Evolutionary conservation across 2,113 vertebrate genomes (phyloP).

Genomic region (Phalacrocorax pelagicus): DNA sequence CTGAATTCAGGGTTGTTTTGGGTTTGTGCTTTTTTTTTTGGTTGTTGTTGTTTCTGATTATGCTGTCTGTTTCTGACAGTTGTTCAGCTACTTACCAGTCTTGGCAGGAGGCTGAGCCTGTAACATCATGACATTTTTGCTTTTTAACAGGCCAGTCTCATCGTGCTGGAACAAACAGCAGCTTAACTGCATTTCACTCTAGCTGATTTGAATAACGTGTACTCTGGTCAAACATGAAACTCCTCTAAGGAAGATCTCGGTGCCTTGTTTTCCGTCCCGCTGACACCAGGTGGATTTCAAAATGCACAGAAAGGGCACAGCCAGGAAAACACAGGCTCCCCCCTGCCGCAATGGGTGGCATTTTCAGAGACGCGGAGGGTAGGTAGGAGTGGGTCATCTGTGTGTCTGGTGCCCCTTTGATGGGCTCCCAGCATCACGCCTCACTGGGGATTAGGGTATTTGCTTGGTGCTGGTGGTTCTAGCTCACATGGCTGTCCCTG

Average conservation of each 20-base stretch:
- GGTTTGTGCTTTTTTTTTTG: not conserved
- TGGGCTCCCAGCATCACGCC: accelerated
- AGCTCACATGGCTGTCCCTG: accelerated
- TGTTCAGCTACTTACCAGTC: conserved; percentile 56
- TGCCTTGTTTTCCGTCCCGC: not conserved
- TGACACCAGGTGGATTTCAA: not conserved
- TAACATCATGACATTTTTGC: conserved; percentile 72
- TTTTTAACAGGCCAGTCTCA: conserved; percentile 62
- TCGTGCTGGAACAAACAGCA: conserved; percentile 63
- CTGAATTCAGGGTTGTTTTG: not conserved
- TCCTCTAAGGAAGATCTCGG: not conserved
- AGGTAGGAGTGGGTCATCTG: not conserved
- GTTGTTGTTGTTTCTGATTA: not conserved
- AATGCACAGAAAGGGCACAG: not conserved
- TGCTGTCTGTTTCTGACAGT: conserved; percentile 48
- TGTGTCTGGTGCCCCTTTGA: not conserved
- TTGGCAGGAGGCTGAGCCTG: conserved; percentile 65
- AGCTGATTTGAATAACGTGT: conserved; percentile 49
- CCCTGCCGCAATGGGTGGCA: accelerated
- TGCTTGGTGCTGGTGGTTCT: not conserved
- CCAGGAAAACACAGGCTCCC: not conserved
- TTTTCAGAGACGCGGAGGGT: not conserved
- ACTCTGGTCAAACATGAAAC: conserved; percentile 40
- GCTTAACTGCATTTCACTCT: conserved; percentile 63
- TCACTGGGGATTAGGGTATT: not conserved